Conservation (phyloP, 2,113 vertebrate species). For the Oryzias melastigma region DNA sequence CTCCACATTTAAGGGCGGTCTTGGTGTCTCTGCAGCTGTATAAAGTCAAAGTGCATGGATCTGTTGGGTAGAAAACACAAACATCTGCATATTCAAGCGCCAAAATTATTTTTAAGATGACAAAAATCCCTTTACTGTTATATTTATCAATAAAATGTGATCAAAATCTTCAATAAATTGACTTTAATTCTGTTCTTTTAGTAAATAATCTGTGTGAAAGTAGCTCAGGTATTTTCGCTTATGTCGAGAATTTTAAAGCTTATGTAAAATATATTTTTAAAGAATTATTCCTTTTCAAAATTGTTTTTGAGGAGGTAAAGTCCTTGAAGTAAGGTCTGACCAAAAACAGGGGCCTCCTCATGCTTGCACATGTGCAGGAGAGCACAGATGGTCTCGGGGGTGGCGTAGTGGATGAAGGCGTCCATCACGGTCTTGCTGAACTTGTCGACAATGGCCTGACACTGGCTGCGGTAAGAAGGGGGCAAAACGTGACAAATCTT, state of each 20-base stretch:
- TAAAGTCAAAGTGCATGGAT: constrained; percentile 70
- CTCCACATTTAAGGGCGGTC: constrained; percentile 73
- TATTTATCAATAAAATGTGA: no score
- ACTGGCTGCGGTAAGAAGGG: constrained; percentile 51
- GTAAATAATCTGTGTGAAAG: no score
- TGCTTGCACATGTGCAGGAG: constrained; percentile 74
- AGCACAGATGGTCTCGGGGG: constrained; percentile 80
- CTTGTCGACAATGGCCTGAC: constrained; percentile 73
- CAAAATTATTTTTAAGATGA: no score
- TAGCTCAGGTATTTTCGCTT: no score
- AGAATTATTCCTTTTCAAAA: neutral
- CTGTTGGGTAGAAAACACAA: constrained; percentile 10
- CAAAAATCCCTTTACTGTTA: no score
- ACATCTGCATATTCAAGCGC: neutral
- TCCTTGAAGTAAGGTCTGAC: constrained; percentile 31
- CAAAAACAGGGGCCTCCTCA: constrained; percentile 24
- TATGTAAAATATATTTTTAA: no score
- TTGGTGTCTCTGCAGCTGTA: constrained; percentile 77
- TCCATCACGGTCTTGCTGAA: constrained; percentile 75
- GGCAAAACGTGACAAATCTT: constrained; percentile 80
- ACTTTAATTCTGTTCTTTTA: no score
- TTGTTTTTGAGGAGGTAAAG: neutral
- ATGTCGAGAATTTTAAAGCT: no score
- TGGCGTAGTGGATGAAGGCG: constrained; percentile 65
- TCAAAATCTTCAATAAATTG: no score